Evolutionary conservation across 2,797 vertebrate species (phyloP).

Genomic region (Poeciliopsis infans): DNA sequence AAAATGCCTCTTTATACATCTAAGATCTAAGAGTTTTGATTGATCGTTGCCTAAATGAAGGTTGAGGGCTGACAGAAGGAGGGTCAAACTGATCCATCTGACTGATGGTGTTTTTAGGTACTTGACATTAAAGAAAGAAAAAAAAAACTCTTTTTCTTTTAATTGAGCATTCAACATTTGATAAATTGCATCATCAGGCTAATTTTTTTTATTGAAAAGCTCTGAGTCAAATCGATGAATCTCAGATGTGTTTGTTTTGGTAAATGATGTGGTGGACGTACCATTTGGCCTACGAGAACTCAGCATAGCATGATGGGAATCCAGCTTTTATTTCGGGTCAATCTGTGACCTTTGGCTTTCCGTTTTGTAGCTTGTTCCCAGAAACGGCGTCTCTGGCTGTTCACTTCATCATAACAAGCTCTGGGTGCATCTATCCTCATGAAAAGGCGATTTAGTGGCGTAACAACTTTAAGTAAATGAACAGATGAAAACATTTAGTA

Average conservation of each 20-base stretch:
- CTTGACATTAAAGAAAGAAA: slow-evolving; percentile 51
- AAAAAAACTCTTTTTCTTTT: slow-evolving; percentile 47
- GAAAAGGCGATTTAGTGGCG: slow-evolving; percentile 62
- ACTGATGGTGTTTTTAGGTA: slow-evolving; percentile 51
- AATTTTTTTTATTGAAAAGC: slow-evolving; percentile 64
- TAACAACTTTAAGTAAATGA: slow-evolving; percentile 51
- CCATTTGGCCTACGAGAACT: slow-evolving; percentile 60
- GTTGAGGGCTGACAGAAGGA: slow-evolving; percentile 23
- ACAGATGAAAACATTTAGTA: slow-evolving; percentile 60
- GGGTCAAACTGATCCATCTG: slow-evolving; percentile 43
- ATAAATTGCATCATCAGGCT: slow-evolving; percentile 59
- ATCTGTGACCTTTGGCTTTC: slow-evolving; percentile 68
- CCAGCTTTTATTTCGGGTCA: slow-evolving; percentile 56
- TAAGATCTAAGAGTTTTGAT: slow-evolving; percentile 40
- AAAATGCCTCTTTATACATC: slow-evolving; percentile 39
- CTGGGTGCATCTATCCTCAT: slow-evolving; percentile 69
- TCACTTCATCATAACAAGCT: slow-evolving; percentile 65
- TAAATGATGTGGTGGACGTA: slow-evolving; percentile 66
- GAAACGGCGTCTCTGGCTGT: slow-evolving; percentile 57
- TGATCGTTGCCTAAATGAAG: slow-evolving; percentile 30
- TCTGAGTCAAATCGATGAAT: slow-evolving; percentile 64
- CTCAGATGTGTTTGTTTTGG: slow-evolving; percentile 53
- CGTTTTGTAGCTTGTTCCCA: slow-evolving; percentile 67
- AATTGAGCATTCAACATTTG: slow-evolving; percentile 64
- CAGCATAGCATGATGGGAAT: slow-evolving; percentile 67